Evolutionary conservation across 2,888 invertebrate genomes (phyloP).

Genomic region (Cosmorhoe ocellata): DNA sequence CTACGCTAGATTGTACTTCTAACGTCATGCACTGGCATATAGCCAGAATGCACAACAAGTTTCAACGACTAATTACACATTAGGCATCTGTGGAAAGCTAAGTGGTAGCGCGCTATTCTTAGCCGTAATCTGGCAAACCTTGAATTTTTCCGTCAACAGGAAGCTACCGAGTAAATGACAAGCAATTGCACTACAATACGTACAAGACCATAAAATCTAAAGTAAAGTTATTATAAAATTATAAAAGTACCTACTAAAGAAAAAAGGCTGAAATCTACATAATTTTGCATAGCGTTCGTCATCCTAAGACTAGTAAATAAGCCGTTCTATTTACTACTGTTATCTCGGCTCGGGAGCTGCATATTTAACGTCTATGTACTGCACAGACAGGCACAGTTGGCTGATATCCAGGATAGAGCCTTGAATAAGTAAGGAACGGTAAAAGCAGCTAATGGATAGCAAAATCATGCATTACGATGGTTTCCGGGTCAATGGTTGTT

Average conservation of each 20-base stretch:
- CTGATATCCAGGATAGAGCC: constrained; percentile 25
- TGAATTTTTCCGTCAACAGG: constrained; percentile 4
- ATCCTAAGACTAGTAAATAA: constrained; percentile 11
- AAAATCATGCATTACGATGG: constrained; percentile 12
- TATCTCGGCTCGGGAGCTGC: constrained; percentile 20
- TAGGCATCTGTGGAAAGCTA: background rate
- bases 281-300: constrained; percentile 14
- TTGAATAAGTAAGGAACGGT: constrained; percentile 25
- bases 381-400: constrained; percentile 21
- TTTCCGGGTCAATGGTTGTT: constrained; percentile 10
- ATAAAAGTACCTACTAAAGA: background rate
- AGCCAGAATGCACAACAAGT: background rate
- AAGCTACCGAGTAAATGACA: constrained; percentile 1
- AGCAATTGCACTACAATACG: background rate
- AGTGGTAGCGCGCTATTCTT: background rate
- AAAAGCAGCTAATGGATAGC: constrained; percentile 22
- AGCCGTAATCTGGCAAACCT: constrained; percentile 5
- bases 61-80: constrained; percentile 1
- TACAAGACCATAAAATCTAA: constrained; percentile 3
- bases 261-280: constrained; percentile 6
- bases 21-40: background rate
- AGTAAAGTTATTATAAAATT: background rate
- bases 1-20: no score
- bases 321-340: constrained; percentile 20
- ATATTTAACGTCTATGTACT: constrained; percentile 25